These are phyloP conservation scores for Cephus cinctus DNA, from an alignment of 1,140 invertebrate genomes.

Conservation along the genomic window DNA sequence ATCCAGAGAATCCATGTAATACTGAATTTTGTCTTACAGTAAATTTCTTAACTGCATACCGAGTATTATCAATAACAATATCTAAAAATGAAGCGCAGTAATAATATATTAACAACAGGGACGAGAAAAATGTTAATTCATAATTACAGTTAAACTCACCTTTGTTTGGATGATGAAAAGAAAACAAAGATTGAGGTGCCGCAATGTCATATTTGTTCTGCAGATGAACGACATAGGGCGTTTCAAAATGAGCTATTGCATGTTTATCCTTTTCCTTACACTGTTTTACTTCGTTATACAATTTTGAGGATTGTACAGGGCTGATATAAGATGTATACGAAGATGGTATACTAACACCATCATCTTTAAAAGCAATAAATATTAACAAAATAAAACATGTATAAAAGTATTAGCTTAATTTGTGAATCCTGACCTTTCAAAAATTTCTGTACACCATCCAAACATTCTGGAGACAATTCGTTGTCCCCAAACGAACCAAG, in stretches of 20 bases:
- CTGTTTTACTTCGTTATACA: conserved; percentile 70
- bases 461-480: conserved; percentile 97
- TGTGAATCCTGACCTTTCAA: conserved; percentile 67
- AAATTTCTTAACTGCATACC: conserved; percentile 73
- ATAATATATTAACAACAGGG: background rate
- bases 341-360: conserved; percentile 90
- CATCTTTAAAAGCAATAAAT: conserved; percentile 55
- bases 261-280: conserved; percentile 64
- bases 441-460: conserved; percentile 91
- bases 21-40: conserved; percentile 70
- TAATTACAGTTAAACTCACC: conserved; percentile 34
- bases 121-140: conserved; percentile 3
- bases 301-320: conserved; percentile 79
- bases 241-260: conserved; percentile 71
- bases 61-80: conserved; percentile 69
- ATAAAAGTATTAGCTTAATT: conserved; percentile 6
- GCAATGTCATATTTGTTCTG: conserved; percentile 88
- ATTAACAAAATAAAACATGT: conserved; percentile 11
- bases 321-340: conserved; percentile 90
- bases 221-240: conserved; percentile 89
- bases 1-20: conserved; percentile 92
- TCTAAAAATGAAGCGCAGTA: conserved; percentile 38
- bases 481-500: conserved; percentile 98
- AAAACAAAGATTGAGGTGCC: conserved; percentile 77
- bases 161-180: conserved; percentile 85